These are phyloP conservation scores for Neoascia interrupta DNA, from an alignment of 2,888 invertebrate species.

Conservation along the genomic window DNA sequence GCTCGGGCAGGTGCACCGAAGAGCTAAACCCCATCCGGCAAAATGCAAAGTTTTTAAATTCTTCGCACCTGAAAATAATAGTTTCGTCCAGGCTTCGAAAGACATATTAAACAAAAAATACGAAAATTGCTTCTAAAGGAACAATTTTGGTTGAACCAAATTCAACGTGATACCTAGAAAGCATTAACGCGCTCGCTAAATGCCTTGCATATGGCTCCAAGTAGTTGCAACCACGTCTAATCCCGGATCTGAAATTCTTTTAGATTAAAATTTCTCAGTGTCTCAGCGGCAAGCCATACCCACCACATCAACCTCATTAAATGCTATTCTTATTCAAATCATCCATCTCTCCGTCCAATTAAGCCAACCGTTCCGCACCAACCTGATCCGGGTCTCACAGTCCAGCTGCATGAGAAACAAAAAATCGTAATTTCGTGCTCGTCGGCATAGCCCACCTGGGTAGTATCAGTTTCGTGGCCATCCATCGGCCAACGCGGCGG, in stretches of 20 bases:
- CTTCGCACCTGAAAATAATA: no score
- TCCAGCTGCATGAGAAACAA: conserved; percentile 40
- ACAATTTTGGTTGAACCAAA: no score
- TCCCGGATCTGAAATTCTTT: background rate
- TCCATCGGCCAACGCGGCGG: conserved; percentile 38
- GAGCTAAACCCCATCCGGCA: no score
- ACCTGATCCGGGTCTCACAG: conserved; percentile 8
- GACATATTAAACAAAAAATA: no score
- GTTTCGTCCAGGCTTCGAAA: no score
- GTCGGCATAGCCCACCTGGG: conserved; percentile 17
- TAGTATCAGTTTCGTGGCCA: conserved; percentile 53
- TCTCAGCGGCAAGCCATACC: background rate
- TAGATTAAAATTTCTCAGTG: background rate
- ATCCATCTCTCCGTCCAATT: conserved; percentile 43
- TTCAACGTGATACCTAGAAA: no score
- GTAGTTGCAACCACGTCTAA: background rate
- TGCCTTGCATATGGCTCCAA: no score
- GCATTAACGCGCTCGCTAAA: no score
- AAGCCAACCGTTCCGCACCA: conserved; percentile 21
- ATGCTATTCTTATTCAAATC: conserved; percentile 57
- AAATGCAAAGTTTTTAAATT: no score
- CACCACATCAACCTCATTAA: conserved; percentile 41
- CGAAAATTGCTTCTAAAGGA: no score
- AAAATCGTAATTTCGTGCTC: conserved; percentile 28
- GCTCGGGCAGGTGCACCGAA: no score